phyloP scores from a whole-genome alignment of 2,888 invertebrate species.

The Arge pagana region DNA sequence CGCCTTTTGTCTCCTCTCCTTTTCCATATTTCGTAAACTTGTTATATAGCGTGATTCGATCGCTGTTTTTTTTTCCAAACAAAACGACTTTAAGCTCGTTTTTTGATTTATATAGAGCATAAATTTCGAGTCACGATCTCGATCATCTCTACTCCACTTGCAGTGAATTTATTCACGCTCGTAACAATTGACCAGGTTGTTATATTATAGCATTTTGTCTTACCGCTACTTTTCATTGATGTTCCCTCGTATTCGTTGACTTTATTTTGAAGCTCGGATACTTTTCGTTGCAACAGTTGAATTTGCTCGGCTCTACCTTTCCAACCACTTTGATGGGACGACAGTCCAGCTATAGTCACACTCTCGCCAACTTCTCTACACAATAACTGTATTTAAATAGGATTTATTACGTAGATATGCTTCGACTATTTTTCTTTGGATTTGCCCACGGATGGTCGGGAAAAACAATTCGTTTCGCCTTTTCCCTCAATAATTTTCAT shows the following conservation, averaged over 20 bases:
- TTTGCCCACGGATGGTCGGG: no score
- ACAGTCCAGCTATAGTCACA: constrained; percentile 66
- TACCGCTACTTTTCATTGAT: constrained; percentile 18
- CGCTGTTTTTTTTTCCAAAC: no score
- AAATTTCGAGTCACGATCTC: no score
- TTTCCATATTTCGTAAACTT: constrained; percentile 62
- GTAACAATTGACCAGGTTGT: no score
- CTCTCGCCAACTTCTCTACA: constrained; percentile 78
- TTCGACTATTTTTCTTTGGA: no score
- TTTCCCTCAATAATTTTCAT: background rate
- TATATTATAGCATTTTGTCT: no score
- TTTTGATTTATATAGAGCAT: no score
- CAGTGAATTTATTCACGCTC: no score
- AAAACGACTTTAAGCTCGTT: no score
- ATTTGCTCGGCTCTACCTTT: constrained; percentile 81
- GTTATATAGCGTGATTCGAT: constrained; percentile 26
- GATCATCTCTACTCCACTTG: no score
- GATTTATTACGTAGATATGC: no score
- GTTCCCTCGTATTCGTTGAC: constrained; percentile 52
- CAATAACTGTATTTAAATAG: constrained; percentile 58
- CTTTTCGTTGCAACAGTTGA: constrained; percentile 69
- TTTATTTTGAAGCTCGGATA: constrained; percentile 70
- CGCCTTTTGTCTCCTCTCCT: constrained; percentile 63
- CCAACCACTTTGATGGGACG: constrained; percentile 66
- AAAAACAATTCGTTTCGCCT: no score